phyloP scores from a whole-genome alignment of 2,888 invertebrate genomes.

The Pyralis farinalis region DNA sequence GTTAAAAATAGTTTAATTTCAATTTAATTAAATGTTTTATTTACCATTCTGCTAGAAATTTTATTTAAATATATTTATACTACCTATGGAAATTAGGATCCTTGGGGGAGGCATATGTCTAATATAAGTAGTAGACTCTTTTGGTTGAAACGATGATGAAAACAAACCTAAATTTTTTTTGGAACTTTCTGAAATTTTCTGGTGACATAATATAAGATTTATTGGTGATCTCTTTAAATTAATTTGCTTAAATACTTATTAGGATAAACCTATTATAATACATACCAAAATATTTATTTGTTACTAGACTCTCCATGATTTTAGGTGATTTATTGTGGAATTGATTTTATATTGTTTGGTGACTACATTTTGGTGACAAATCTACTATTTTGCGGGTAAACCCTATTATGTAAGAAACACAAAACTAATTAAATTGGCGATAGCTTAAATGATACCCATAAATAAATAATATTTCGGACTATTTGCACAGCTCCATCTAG shows the following conservation, averaged over 20 bases:
- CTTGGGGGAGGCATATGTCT: too few species aligned
- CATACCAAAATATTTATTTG: slow-evolving; percentile 12
- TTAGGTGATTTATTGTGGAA: background rate
- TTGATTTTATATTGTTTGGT: slow-evolving; percentile 1
- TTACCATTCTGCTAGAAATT: background rate
- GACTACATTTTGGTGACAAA: background rate
- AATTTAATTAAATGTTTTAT: too few species aligned
- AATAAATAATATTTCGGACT: too few species aligned
- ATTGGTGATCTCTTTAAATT: slow-evolving; percentile 11
- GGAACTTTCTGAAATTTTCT: too few species aligned
- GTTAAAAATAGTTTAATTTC: too few species aligned
- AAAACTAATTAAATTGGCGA: slow-evolving; percentile 12
- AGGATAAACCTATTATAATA: slow-evolving; percentile 12
- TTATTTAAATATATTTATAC: too few species aligned
- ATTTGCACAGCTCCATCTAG: too few species aligned
- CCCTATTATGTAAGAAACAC: background rate
- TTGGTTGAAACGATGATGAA: too few species aligned
- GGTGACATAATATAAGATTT: slow-evolving; percentile 11
- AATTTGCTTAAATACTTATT: slow-evolving; percentile 12
- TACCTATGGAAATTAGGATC: too few species aligned
- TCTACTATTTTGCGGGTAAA: background rate
- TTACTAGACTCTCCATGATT: slow-evolving; percentile 7
- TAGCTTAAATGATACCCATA: slow-evolving; percentile 13
- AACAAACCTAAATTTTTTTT: too few species aligned
- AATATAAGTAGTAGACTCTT: too few species aligned